Evolutionary conservation across 2,797 vertebrate species (phyloP).

Genomic region (Glossophaga mutica): DNA sequence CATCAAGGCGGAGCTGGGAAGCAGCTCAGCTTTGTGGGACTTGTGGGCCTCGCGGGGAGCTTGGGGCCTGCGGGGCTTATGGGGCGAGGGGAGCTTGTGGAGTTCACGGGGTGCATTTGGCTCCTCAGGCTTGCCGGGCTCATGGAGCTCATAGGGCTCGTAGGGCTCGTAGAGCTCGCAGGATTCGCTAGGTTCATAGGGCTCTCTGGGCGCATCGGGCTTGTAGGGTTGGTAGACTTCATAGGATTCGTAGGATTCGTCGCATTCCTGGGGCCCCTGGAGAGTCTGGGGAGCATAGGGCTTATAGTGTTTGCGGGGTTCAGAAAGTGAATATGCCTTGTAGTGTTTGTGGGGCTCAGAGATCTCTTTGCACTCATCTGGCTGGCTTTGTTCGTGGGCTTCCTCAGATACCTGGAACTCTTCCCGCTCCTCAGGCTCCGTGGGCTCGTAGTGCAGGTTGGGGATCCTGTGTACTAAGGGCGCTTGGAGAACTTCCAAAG

Average conservation of each 20-base stretch:
- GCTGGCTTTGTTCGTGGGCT: fast-evolving
- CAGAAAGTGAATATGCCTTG: neutral
- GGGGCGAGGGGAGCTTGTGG: neutral
- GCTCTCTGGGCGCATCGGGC: fast-evolving
- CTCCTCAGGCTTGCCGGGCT: fast-evolving
- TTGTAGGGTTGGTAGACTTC: neutral
- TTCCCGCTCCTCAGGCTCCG: neutral
- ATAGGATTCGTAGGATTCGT: neutral
- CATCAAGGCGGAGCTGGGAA: neutral
- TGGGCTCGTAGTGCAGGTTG: fast-evolving
- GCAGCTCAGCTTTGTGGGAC: neutral
- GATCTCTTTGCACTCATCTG: fast-evolving
- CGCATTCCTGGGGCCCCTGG: fast-evolving
- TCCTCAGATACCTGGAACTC: neutral
- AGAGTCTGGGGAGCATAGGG: neutral
- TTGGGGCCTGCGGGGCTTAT: fast-evolving
- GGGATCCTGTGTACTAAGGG: neutral
- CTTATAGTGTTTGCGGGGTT: neutral
- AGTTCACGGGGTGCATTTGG: fast-evolving
- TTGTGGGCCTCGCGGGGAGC: neutral
- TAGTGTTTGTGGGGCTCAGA: neutral
- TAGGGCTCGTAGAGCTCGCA: fast-evolving
- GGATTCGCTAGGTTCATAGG: fast-evolving
- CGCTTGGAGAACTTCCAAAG: neutral
- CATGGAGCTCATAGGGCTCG: fast-evolving